phyloP scores from a whole-genome alignment of 2,797 vertebrate genomes.

The Poeciliopsis gracilis region DNA sequence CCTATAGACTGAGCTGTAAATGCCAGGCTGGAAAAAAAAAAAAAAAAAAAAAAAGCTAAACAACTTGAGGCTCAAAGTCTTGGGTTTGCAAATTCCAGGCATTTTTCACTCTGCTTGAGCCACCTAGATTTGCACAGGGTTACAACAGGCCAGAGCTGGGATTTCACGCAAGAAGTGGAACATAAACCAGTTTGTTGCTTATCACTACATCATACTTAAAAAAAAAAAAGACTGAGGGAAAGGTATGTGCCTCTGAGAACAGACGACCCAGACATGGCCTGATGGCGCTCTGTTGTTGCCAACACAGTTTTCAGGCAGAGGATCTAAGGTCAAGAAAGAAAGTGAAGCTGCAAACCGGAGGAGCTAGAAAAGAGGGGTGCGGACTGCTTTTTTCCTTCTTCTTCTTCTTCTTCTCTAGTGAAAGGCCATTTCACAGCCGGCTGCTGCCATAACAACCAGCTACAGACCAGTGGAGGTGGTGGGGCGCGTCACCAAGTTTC shows the following conservation, averaged over 20 bases:
- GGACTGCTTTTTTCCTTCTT: slow-evolving; percentile 45
- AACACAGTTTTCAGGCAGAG: slow-evolving; percentile 47
- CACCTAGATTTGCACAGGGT: slow-evolving; percentile 72
- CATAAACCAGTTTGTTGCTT: slow-evolving; percentile 51
- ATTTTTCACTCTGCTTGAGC: slow-evolving; percentile 77
- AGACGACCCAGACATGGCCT: slow-evolving; percentile 37
- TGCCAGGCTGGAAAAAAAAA: slow-evolving; percentile 51
- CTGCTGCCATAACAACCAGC: slow-evolving; percentile 79
- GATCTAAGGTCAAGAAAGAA: slow-evolving; percentile 69
- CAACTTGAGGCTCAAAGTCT: slow-evolving; percentile 78
- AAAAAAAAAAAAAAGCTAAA: slow-evolving; percentile 55
- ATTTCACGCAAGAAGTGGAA: slow-evolving; percentile 62
- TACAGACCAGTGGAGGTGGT: slow-evolving; percentile 60
- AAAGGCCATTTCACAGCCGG: slow-evolving; percentile 81
- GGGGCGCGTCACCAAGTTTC: slow-evolving; percentile 75
- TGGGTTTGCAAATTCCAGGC: slow-evolving; percentile 81
- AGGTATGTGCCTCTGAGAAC: slow-evolving; percentile 30
- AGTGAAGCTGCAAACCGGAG: slow-evolving; percentile 69
- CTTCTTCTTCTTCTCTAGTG: slow-evolving; percentile 40
- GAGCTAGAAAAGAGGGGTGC: slow-evolving; percentile 57
- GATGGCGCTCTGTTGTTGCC: slow-evolving; percentile 24
- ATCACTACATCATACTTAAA: slow-evolving; percentile 32
- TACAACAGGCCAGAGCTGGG: slow-evolving; percentile 55
- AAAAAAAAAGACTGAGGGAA: slow-evolving; percentile 31
- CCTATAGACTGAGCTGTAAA: slow-evolving; percentile 64